These are phyloP conservation scores for Epinotia brunnichana DNA, from an alignment of 2,888 invertebrate species.

Conservation along the genomic window DNA sequence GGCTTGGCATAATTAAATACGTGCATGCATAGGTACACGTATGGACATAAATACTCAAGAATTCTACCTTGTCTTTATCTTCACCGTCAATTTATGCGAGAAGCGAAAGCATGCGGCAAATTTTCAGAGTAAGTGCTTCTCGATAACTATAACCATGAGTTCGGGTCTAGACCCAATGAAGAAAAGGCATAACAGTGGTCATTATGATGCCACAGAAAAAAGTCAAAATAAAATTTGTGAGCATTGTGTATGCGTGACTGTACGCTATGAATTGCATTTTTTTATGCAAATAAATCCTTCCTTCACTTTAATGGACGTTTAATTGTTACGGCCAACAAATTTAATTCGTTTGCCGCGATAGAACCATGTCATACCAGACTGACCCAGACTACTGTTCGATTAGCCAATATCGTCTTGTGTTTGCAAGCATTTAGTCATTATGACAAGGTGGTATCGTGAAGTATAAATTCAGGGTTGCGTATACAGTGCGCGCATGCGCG, in stretches of 20 bases:
- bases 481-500: constrained; percentile 15
- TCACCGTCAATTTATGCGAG: constrained; percentile 5
- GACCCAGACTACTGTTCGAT: neutral
- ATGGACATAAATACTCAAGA: constrained; percentile 8
- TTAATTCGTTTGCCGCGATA: neutral
- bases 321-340: constrained; percentile 3
- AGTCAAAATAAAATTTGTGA: neutral
- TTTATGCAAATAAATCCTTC: constrained; percentile 17
- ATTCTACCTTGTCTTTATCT: constrained; percentile 1
- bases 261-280: constrained; percentile 10
- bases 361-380: constrained; percentile 3
- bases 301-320: constrained; percentile 6
- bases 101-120: constrained; percentile 3
- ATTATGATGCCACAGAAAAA: neutral
- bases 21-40: neutral
- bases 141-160: neutral
- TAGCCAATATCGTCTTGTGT: neutral
- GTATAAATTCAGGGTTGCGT: neutral
- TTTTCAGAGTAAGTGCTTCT: constrained; percentile 3
- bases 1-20: neutral
- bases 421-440: neutral
- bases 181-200: neutral
- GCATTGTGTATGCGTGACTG: constrained; percentile 10
- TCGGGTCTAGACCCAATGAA: neutral
- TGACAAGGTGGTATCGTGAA: constrained; percentile 11